Conservation (phyloP, 2,888 invertebrate genomes). For the Pachycephus smyrnensis region DNA sequence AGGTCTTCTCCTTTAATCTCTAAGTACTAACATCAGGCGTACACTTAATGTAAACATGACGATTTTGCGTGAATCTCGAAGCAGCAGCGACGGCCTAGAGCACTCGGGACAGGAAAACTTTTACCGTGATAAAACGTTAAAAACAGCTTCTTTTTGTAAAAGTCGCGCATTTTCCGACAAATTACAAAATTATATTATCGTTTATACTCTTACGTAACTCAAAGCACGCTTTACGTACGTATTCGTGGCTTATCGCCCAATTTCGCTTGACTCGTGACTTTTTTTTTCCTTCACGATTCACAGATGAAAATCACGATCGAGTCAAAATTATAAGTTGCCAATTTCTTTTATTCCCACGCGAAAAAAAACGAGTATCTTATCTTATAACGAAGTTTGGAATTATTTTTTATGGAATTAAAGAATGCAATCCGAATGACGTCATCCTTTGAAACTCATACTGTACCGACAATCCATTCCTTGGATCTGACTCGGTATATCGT, state of each 20-base stretch:
- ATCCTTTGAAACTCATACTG: neutral
- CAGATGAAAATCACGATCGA: neutral
- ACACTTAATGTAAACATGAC: neutral
- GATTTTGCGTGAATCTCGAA: too few relatives aligned
- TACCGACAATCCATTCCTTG: neutral
- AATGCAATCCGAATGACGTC: neutral
- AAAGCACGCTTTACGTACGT: too few relatives aligned
- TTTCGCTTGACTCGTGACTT: constrained; percentile 4
- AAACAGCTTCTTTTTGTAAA: too few relatives aligned
- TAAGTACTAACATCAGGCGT: neutral
- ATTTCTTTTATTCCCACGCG: neutral
- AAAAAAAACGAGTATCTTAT: too few relatives aligned
- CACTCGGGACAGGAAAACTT: too few relatives aligned
- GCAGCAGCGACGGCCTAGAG: too few relatives aligned
- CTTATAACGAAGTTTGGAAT: neutral
- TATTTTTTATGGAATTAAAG: neutral
- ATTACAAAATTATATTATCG: too few relatives aligned
- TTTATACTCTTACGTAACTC: too few relatives aligned
- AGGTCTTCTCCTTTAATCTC: neutral
- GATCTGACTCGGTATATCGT: neutral
- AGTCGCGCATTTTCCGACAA: too few relatives aligned
- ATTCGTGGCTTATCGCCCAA: neutral
- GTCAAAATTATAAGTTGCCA: constrained; percentile 18
- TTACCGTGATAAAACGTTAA: neutral
- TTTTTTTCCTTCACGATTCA: constrained; percentile 8